These are phyloP conservation scores for Amphimallon solstitiale DNA, from an alignment of 2,888 invertebrate genomes.

Conservation along the genomic window DNA sequence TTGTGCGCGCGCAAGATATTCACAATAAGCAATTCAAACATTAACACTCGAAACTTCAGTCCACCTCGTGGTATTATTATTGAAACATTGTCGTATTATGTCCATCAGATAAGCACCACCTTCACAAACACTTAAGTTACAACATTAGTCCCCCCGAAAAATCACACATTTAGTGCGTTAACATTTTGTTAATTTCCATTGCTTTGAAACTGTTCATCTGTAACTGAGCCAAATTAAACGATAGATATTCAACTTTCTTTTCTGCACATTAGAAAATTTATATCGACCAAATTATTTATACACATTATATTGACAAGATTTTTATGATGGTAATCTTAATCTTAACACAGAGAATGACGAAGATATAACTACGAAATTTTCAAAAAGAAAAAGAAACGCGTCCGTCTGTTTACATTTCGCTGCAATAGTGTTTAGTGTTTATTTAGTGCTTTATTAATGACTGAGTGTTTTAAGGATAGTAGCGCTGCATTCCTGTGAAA, in stretches of 20 bases:
- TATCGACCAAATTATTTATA: conserved; percentile 13
- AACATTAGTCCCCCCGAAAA: conserved; percentile 5
- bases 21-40: conserved; percentile 45
- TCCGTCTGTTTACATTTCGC: not conserved
- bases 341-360: not conserved
- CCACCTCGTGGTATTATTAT: conserved; percentile 48
- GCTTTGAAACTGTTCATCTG: not conserved
- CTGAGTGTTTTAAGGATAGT: conserved; percentile 30
- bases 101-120: conserved; percentile 2
- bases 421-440: conserved; percentile 19
- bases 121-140: conserved; percentile 3
- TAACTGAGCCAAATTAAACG: not conserved
- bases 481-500: conserved; percentile 16
- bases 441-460: conserved; percentile 23
- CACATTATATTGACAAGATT: not conserved
- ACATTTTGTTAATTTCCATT: not conserved
- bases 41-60: conserved; percentile 44
- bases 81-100: conserved; percentile 42
- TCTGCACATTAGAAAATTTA: conserved; percentile 11
- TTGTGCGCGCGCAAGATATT: conserved; percentile 48
- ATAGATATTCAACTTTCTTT: conserved; percentile 8
- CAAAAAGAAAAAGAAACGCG: not conserved
- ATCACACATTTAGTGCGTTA: not conserved
- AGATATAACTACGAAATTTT: not conserved
- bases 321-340: not conserved